Evolutionary conservation across 1,140 invertebrate genomes (phyloP), one percentile per base, ranked within the genome.

Genomic region (Caerostris extrusa): DNA sequence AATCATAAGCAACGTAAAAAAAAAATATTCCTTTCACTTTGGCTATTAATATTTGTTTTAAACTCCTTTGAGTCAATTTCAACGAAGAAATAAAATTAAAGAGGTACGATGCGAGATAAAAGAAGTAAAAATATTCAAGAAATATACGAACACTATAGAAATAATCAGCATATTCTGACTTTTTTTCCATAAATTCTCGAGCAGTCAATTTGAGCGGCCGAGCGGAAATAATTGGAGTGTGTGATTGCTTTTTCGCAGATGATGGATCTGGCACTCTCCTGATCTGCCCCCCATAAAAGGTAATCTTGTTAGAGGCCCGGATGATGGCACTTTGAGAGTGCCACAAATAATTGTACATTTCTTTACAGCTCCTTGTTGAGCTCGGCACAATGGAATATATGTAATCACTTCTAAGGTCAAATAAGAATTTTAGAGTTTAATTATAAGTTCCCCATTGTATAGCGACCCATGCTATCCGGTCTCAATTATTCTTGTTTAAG

Each of bases 161-260:
- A 71, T 71, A n/a, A n/a, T n/a, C n/a, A n/a, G n/a, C n/a, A n/a
- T n/a, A n/a, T n/a, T n/a, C n/a, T n/a, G n/a, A n/a, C n/a, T n/a
- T n/a, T n/a, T n/a, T n/a, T n/a, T n/a, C n/a, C n/a, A n/a, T n/a
- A n/a, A n/a, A 34, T 34, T 34, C 34, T 0, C 34, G 0, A 77
- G 71, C 71, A 77, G 71, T 53, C 71, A 77, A 77, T 77, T 77
- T 77, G 34, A 12, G 10, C 34, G 8, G 50, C 4, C 71, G 71
- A 77, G 71, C 71, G 71, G 50, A 77, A 77, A 77, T 77, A 77
- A 77, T 77, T 77, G 71, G 34, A 77, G 71, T 77, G 53, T 50
- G 34, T 77, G 71, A 77, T 77, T 77, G 71, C 71, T 77, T 77
- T 77, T 77, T 77, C 71, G 71, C 34, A 53, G 19, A 50, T 77